A percentile compares a stretch with the other conserved stretches of the same genome.
phyloP scores from a whole-genome alignment of 1,140 invertebrate species.

The Drosophila nigromelanica region DNA sequence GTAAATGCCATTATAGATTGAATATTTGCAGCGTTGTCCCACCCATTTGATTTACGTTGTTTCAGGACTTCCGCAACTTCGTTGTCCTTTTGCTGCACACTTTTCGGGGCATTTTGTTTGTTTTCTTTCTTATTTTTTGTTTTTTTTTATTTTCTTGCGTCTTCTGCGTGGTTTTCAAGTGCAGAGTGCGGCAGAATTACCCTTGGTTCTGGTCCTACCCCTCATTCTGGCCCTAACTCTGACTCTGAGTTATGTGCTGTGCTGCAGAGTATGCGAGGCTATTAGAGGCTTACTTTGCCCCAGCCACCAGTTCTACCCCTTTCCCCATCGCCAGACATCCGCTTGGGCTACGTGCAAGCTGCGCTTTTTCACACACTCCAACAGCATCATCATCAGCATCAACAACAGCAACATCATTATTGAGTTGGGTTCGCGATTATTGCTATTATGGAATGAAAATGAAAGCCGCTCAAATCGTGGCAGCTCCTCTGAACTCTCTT shows the following conservation, averaged over 20 bases:
- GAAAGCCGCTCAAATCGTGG: conserved; percentile 59
- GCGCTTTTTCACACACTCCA: conserved; percentile 73
- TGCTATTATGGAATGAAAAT: conserved; percentile 72
- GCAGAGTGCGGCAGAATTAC: conserved; percentile 36
- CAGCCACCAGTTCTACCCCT: neutral
- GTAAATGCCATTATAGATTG: conserved; percentile 80
- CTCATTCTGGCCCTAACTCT: conserved; percentile 7
- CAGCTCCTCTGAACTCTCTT: conserved; percentile 19
- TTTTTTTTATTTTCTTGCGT: conserved; percentile 34
- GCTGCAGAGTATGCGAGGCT: conserved; percentile 64
- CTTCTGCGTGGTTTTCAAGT: conserved; percentile 43
- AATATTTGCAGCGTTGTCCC: conserved; percentile 56
- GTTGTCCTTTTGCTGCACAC: conserved; percentile 37
- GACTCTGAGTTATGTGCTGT: conserved; percentile 57
- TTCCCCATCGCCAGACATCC: neutral
- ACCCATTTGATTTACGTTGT: conserved; percentile 63
- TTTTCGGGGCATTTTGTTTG: conserved; percentile 9
- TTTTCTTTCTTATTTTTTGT: conserved; percentile 23
- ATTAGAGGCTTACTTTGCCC: conserved; percentile 58
- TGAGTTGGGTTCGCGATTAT: conserved; percentile 62
- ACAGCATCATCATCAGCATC: conserved; percentile 2
- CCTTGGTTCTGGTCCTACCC: conserved; percentile 31
- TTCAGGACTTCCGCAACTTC: conserved; percentile 51
- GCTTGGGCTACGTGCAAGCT: conserved; percentile 59
- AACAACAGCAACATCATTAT: conserved; percentile 45